Base-by-base conservation (phyloP, 2,797 vertebrate species). In the Sylvia borin region DNA sequence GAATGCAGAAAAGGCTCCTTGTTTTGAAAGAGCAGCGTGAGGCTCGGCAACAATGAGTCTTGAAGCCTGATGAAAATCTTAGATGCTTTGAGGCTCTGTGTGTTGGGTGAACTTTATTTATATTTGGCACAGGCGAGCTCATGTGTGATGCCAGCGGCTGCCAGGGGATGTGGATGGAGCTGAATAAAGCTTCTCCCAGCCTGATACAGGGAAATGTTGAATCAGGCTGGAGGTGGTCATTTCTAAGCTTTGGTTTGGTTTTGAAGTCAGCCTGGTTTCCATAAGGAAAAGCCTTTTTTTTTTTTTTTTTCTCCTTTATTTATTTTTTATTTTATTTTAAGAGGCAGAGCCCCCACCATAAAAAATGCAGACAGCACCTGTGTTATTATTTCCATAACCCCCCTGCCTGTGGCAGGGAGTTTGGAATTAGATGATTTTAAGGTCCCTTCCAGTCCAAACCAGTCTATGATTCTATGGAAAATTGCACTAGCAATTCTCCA, bases 1-100 rank as follows among this genome's bases (percentile, higher is more conserved):
- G 95, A 89, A 96, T 88, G 95, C 76, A 97, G 96, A 98, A 97
- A 97, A 97, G 97, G 91, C 83, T 93, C 92, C 97, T 97, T 98
- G 97, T 98, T 97, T 97, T 92, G 94, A 92, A 95, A 93, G 95
- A 96, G 95, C 95, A 92, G 90, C 51, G 48, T 27, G 90, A 95
- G 96, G 82, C 96, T 79, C 18, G 22, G 96, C 96, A 96, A 96
- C 97, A 97, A 96, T 95, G 97, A 96, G 92, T 95, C 96, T 97
- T 88, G 95, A 97, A 93, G 95, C 80, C 66, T 2, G 55, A 73
- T 90, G 90, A 92, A 92, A 96, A 96, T 88, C 96, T 93, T 61
- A 11, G 93, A 82, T 68, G 92, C 95, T 97, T 92, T 88, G 96
- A 97, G 97, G 92, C 97, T 93, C 77, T 75, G 20, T 95, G 79